Percentiles rank a stretch among this genome's conserved stretches.
Evolutionary conservation across 2,888 invertebrate species (phyloP).

Genomic region (Smittia sp.): DNA sequence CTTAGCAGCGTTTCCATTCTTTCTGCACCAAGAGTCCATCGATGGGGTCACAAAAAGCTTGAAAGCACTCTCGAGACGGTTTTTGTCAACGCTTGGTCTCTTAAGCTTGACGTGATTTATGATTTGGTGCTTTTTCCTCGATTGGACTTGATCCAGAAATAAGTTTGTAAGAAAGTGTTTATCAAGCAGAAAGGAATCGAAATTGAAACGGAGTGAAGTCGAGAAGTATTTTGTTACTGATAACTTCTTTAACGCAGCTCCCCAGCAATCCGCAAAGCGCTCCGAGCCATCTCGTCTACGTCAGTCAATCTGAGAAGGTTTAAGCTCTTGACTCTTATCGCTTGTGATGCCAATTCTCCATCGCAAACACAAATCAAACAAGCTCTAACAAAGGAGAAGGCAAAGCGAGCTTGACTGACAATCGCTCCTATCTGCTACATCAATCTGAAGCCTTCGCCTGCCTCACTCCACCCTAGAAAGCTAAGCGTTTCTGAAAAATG

Average conservation of each 20-base stretch:
- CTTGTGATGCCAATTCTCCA: too few relatives aligned
- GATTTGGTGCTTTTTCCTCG: neutral
- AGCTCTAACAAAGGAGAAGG: neutral
- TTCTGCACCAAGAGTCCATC: neutral
- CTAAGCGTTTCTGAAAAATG: neutral
- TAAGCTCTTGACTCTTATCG: too few relatives aligned
- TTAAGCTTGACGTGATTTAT: neutral
- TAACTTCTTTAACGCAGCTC: neutral
- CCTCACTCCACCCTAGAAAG: neutral
- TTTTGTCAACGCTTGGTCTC: neutral
- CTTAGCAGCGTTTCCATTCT: neutral
- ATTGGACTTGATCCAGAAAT: neutral
- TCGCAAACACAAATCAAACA: neutral
- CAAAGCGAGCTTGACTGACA: neutral
- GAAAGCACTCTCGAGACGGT: neutral
- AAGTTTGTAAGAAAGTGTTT: neutral
- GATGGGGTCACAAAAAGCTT: neutral
- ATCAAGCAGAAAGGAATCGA: slow-evolving; percentile 7
- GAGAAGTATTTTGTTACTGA: slow-evolving; percentile 3
- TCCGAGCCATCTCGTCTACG: too few relatives aligned
- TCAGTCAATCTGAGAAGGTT: too few relatives aligned
- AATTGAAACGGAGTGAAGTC: neutral
- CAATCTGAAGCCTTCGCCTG: neutral
- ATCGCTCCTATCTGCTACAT: neutral
- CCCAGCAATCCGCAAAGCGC: too few relatives aligned